Percentiles rank a stretch among this genome's conserved stretches.
These are phyloP conservation scores for Oreohelix idahoensis DNA, from an alignment of 1,140 invertebrate genomes.

Conservation along the genomic window DNA sequence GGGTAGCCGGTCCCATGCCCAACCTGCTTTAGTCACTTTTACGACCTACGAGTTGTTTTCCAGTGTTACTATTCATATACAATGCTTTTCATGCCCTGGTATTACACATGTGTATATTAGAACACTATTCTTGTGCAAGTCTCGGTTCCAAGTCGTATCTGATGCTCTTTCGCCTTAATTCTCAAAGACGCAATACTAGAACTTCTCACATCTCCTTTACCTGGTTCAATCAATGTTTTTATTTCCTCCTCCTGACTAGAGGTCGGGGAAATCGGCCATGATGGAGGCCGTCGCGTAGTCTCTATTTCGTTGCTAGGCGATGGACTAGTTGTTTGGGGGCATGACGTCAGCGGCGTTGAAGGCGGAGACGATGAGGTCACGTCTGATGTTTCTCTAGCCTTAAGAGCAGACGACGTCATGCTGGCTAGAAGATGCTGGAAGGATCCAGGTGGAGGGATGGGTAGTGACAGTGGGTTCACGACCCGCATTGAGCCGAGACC, in stretches of 20 bases:
- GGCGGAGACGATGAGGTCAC: constrained; percentile 4
- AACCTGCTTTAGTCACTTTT: too few species aligned
- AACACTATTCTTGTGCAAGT: background rate
- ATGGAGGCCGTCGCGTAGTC: background rate
- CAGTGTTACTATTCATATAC: too few species aligned
- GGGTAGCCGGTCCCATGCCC: too few species aligned
- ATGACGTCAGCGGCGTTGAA: background rate
- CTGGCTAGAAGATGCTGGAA: constrained; percentile 89
- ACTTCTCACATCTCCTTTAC: constrained; percentile 6
- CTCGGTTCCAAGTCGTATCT: constrained; percentile 12
- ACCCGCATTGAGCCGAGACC: constrained; percentile 25
- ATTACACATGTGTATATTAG: too few species aligned
- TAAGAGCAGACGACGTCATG: constrained; percentile 78
- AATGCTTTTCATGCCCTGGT: too few species aligned
- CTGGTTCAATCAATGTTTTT: background rate
- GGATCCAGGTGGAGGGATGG: constrained; percentile 75
- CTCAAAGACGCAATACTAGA: constrained; percentile 34
- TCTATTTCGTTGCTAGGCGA: constrained; percentile 12
- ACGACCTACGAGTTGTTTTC: too few species aligned
- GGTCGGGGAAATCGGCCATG: too few species aligned
- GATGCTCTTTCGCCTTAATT: constrained; percentile 28
- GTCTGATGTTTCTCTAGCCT: constrained; percentile 73
- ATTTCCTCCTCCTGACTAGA: background rate
- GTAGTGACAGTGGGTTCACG: constrained; percentile 58
- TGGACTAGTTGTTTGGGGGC: background rate